Base-by-base conservation (phyloP, 1,140 invertebrate species). In the Helicoverpa zea region DNA sequence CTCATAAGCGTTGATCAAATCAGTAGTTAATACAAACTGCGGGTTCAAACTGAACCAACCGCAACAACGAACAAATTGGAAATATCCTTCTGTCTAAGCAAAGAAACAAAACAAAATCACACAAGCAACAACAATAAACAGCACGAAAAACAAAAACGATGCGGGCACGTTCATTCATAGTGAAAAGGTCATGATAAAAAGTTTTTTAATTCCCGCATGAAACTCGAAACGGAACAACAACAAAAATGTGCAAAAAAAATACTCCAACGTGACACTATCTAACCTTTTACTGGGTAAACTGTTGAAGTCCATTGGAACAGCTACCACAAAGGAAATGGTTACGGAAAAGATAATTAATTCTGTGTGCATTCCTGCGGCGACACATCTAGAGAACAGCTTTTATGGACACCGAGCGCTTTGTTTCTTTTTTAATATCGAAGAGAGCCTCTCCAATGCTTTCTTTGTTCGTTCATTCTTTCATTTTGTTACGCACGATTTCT, bases 301-400 rank as follows among this genome's bases (percentile, higher is more conserved):
- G 75, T 66, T 77, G 75, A 77, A 56, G 61, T 77, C 63, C n/a
- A 76, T 70, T 10, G 63, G 35, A 74, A 75, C 18, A 35, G 16
- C 54, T 52, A 70, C 63, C 76, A 72, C 66, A 73, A 79, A 82
- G 51, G 58, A 63, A 78, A 52, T 23, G 63, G 58, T 30, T 58
- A 78, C 58, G 81, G 81, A 74, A 64, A 47, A 35, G 58, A 74
- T 82, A 79, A 82, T 82, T 82, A 82, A 82, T 82, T 82, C 76
- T 79, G 35, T 63, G 64, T 72, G 68, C 81, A 82, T 66, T 73
- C 30, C 58, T 77, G 75, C 51, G 75, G 76, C 47, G 68, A 66
- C 76, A 79, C 68, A 66, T 79, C 75, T 72, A 77, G 66, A 47
- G 47, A 63, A 73, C 56, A 16, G 49, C 66, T 64, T 78, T 58